Conservation (phyloP, 2,797 vertebrate species). For the Platalea minor region DNA sequence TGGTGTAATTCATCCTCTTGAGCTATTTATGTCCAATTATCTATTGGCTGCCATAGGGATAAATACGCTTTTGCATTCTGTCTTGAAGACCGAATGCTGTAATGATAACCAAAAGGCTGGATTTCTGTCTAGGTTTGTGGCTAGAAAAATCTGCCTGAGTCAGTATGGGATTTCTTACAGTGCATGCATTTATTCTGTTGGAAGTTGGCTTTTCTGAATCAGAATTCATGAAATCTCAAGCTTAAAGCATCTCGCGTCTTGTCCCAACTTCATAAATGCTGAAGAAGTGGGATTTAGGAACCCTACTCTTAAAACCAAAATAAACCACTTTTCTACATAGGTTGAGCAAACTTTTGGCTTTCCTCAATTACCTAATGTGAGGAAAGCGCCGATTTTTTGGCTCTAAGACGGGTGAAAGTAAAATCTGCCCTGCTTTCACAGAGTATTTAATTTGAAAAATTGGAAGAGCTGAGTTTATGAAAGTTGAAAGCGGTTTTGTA, state of each 20-base stretch:
- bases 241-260: not conserved
- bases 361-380: slow-evolving; percentile 31
- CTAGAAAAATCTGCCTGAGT: not conserved
- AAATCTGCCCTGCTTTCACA: not conserved
- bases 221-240: not conserved
- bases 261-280: not conserved
- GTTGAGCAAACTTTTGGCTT: slow-evolving; percentile 26
- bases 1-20: slow-evolving; percentile 25
- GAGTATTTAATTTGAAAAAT: not conserved
- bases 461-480: not conserved
- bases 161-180: slow-evolving; percentile 18
- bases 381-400: slow-evolving; percentile 28
- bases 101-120: not conserved
- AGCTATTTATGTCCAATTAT: slow-evolving; percentile 52
- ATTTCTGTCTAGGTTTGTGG: slow-evolving; percentile 25
- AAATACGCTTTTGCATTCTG: not conserved
- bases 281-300: slow-evolving; percentile 9
- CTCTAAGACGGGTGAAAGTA: not conserved
- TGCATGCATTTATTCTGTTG: not conserved
- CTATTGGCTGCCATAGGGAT: slow-evolving; percentile 19
- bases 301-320: slow-evolving; percentile 14
- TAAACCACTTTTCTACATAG: not conserved
- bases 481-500: not conserved
- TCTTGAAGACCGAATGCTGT: not conserved
- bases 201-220: slow-evolving; percentile 1